A percentile compares a stretch with the other conserved stretches of the same genome.
phyloP scores from a whole-genome alignment of 2,113 vertebrate genomes.

The Varanus salvator region DNA sequence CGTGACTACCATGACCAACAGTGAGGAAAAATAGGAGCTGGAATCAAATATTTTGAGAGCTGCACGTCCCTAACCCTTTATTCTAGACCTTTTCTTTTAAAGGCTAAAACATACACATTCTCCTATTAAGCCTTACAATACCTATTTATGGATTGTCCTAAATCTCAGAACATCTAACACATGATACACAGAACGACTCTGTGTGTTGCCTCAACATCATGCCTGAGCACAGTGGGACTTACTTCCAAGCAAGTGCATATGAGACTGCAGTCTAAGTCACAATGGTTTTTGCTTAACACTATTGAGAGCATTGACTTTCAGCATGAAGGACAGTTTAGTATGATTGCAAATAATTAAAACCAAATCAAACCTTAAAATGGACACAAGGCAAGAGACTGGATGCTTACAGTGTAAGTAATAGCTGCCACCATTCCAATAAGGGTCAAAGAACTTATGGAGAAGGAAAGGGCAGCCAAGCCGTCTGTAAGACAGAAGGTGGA shows the following conservation, averaged over 20 bases:
- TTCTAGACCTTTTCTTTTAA: background rate
- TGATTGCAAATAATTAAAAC: slow-evolving; percentile 21
- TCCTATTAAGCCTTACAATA: background rate
- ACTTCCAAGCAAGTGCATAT: background rate
- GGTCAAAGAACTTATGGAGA: slow-evolving; percentile 97
- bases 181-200: background rate
- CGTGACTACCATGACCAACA: background rate
- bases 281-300: background rate
- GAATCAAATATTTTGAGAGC: background rate
- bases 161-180: background rate
- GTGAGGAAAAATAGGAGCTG: background rate
- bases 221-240: no score
- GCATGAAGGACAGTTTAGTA: background rate
- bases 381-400: background rate
- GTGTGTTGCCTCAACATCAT: no score
- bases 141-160: background rate
- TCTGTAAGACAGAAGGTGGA: slow-evolving; percentile 74
- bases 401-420: slow-evolving; percentile 97
- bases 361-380: background rate
- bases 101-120: background rate
- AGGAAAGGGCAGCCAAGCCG: slow-evolving; percentile 92
- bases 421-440: slow-evolving; percentile 98
- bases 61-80: no score
- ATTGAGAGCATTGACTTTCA: background rate
- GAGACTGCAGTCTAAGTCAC: background rate